Evolutionary conservation across 2,797 vertebrate species (phyloP), one percentile per base, ranked within the genome.

Genomic region (Chelon auratus): DNA sequence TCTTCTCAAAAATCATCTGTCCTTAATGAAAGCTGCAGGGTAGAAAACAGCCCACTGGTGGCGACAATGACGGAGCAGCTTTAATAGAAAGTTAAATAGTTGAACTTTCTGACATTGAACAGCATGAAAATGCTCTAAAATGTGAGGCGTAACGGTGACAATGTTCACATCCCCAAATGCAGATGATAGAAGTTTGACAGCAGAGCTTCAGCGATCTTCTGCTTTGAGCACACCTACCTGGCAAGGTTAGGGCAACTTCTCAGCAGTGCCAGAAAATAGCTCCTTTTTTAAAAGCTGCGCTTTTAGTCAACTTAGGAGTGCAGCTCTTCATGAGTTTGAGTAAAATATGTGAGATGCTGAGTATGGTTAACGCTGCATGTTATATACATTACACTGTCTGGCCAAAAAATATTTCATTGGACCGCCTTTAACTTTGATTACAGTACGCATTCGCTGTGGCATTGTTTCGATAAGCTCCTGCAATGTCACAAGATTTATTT

Each of bases 151-250:
- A 67, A 80, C 63, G 8, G 59, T 65, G 53, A 39, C 26, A 59
- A 57, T 13, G 50, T 55, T 78, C 1, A 43, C 42, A 78, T 77
- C 50, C 52, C 48, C 20, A n/a, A 26, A 56, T 18, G 60, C 7
- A 24, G 45, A 81, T 30, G 53, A 66, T 57, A 48, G 55, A 55
- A 4, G 17, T 66, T 54, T 83, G 82, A 84, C 68, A 79, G 70
- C 56, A 60, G 40, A 42, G 40, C 42, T 72, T 70, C 59, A 62
- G n/a, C 72, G 53, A 70, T 80, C 76, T 75, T 71, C 48, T 43
- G 48, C 43, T 67, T 65, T 47, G 60, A 62, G 54, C 62, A 22
- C 36, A 51, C 30, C n/a, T 53, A 45, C 5, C 58, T 73, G 82
- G 84, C 69, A 73, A 51, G 72, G 68, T 71, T 37, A 72, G 56